A percentile compares a stretch with the other conserved stretches of the same genome.
Conservation (phyloP, 2,888 invertebrate species). For the Mythimna pallens region DNA sequence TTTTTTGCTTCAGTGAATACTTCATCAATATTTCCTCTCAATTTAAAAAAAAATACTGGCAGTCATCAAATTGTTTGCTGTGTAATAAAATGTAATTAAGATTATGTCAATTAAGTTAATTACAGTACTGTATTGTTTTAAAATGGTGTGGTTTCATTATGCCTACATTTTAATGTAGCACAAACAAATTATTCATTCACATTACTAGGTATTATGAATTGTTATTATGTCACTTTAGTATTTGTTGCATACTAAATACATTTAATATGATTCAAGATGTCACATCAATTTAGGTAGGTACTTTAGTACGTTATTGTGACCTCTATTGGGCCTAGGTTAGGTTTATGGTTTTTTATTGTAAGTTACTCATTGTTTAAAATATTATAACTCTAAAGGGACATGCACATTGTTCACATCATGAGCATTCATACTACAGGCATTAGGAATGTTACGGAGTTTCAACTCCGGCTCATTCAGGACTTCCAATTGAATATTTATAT, state of each 20-base stretch:
- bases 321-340: background rate
- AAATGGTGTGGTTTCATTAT: slow-evolving; percentile 9
- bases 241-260: background rate
- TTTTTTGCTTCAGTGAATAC: background rate
- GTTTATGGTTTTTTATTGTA: background rate
- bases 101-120: slow-evolving; percentile 16
- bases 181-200: background rate
- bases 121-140: slow-evolving; percentile 1
- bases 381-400: background rate
- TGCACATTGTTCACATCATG: background rate
- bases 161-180: background rate
- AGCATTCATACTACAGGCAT: slow-evolving; percentile 10
- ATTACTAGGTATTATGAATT: background rate
- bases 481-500: no score
- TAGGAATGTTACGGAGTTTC: no score
- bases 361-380: background rate
- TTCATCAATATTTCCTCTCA: background rate
- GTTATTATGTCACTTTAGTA: slow-evolving; percentile 3
- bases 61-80: background rate
- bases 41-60: background rate
- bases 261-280: background rate
- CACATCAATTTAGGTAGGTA: background rate
- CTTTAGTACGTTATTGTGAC: background rate
- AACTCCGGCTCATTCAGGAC: no score
- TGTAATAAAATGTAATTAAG: slow-evolving; percentile 16